A percentile compares a stretch with the other conserved stretches of the same genome.
phyloP scores from a whole-genome alignment of 2,797 vertebrate species.

The Crenuchus spilurus region DNA sequence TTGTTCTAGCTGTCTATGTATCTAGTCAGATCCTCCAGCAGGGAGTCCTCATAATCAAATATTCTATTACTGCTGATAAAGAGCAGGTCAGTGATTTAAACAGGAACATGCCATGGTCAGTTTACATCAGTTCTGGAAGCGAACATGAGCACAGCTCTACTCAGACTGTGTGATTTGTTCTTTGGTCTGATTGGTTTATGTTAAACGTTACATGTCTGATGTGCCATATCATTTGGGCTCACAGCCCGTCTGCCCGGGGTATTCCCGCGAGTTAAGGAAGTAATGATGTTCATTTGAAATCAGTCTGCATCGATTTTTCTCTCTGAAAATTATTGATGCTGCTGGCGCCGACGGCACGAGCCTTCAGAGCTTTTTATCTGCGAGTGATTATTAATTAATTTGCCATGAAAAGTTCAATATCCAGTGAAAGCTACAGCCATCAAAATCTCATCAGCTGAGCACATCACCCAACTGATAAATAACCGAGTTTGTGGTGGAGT shows the following conservation, averaged over 20 bases:
- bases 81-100: too few species aligned
- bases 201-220: slow-evolving; percentile 16
- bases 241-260: background rate
- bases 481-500: too few species aligned
- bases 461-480: background rate
- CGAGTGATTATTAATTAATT: slow-evolving; percentile 27
- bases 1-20: too few species aligned
- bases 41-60: too few species aligned
- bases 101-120: too few species aligned
- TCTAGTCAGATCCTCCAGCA: too few species aligned
- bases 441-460: slow-evolving; percentile 18
- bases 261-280: slow-evolving; percentile 15
- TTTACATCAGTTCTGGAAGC: too few species aligned
- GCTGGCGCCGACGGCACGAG: background rate
- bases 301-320: slow-evolving; percentile 8
- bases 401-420: slow-evolving; percentile 22
- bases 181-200: background rate
- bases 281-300: slow-evolving; percentile 26
- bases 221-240: background rate
- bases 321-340: slow-evolving; percentile 21
- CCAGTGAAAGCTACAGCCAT: slow-evolving; percentile 13
- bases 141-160: too few species aligned
- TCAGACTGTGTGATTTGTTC: background rate
- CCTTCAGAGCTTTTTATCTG: slow-evolving; percentile 25
- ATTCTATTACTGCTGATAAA: too few species aligned